Percentiles rank a stretch among this genome's conserved stretches.
Evolutionary conservation across 2,797 vertebrate genomes (phyloP).

Genomic region (Xerus rutilus): DNA sequence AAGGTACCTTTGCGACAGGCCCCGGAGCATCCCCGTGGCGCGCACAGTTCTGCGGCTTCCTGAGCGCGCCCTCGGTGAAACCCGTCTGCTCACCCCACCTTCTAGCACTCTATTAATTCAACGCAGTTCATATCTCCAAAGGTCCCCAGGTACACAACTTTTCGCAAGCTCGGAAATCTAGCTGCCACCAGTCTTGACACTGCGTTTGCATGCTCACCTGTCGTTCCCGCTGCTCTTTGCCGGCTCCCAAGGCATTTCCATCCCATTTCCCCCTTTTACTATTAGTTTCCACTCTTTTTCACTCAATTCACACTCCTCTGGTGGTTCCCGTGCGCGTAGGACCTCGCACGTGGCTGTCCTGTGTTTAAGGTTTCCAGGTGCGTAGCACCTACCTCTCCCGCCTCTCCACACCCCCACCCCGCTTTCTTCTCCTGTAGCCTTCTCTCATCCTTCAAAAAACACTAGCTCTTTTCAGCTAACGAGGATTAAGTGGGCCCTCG

Average conservation of each 20-base stretch:
- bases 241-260: not conserved
- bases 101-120: not conserved
- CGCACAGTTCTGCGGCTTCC: not conserved
- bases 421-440: not conserved
- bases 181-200: not conserved
- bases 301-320: not conserved
- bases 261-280: not conserved
- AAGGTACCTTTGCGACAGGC: not conserved
- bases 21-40: not conserved
- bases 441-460: not conserved
- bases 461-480: not conserved
- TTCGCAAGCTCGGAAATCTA: not conserved
- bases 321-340: not conserved
- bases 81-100: too few relatives aligned
- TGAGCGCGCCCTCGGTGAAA: not conserved
- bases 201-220: not conserved
- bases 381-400: not conserved
- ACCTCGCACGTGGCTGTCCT: not conserved
- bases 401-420: not conserved
- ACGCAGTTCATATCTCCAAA: not conserved
- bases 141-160: not conserved
- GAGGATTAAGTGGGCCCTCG: not conserved
- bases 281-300: not conserved
- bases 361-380: not conserved
- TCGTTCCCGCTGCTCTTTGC: not conserved